These are phyloP conservation scores for Cyphomyrus plagiostoma DNA, from an alignment of 2,113 vertebrate genomes.

Conservation along the genomic window DNA sequence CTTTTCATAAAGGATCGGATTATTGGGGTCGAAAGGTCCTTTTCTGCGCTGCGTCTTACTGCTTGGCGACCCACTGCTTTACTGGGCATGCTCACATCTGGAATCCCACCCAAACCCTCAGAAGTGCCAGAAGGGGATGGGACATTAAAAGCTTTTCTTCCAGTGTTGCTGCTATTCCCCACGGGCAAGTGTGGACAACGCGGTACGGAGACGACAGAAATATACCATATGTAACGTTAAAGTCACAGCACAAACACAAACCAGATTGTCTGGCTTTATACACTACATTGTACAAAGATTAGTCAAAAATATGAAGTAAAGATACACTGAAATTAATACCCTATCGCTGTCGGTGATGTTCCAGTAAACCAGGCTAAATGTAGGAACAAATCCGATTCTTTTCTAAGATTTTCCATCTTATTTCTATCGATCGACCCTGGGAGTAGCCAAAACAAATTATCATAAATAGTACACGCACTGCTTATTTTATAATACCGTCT, in stretches of 20 bases:
- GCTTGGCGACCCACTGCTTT: conserved; percentile 39
- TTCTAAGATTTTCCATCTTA: neutral
- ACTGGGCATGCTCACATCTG: conserved; percentile 42
- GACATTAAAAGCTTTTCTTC: conserved; percentile 11
- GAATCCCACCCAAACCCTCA: conserved; percentile 31
- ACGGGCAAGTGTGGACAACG: neutral
- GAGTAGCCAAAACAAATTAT: neutral
- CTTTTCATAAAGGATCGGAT: conserved; percentile 35
- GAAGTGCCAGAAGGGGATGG: conserved; percentile 4
- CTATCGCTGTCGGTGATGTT: neutral
- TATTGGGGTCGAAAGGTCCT: conserved; percentile 43
- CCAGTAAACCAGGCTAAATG: neutral
- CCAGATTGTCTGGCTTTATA: too few species aligned
- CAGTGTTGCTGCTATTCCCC: conserved; percentile 34
- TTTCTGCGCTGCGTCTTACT: conserved; percentile 30
- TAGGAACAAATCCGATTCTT: neutral
- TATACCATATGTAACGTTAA: neutral
- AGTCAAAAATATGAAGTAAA: neutral
- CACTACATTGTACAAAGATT: neutral
- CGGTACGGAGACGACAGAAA: neutral
- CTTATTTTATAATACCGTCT: neutral
- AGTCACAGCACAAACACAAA: neutral
- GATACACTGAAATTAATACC: neutral
- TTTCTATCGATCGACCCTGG: neutral
- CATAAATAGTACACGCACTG: neutral